Percentiles rank a stretch among this genome's conserved stretches.
Conservation (phyloP, 2,888 invertebrate genomes). For the Amphiduros pacificus region DNA sequence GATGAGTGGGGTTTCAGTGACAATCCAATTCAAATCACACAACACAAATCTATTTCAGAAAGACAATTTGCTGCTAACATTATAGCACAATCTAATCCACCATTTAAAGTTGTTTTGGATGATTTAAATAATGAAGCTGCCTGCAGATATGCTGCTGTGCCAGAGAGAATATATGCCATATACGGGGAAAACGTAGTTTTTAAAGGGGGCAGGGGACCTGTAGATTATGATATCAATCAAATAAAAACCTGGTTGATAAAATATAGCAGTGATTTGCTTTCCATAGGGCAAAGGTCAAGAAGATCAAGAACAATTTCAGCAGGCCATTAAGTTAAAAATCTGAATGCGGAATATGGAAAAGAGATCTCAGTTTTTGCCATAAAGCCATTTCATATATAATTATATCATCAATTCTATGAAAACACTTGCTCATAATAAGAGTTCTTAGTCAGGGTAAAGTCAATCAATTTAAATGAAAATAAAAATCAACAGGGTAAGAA, state of each 20-base stretch:
- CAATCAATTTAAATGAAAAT: too few relatives aligned
- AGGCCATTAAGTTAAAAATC: too few relatives aligned
- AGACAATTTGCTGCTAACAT: slow-evolving; percentile 37
- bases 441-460: too few relatives aligned
- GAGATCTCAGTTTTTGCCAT: too few relatives aligned
- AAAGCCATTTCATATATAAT: too few relatives aligned
- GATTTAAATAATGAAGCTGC: slow-evolving; percentile 40
- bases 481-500: too few relatives aligned
- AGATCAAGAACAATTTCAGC: too few relatives aligned
- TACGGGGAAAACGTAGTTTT: slow-evolving; percentile 38
- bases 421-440: too few relatives aligned
- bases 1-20: slow-evolving; percentile 50
- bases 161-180: slow-evolving; percentile 46
- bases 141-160: slow-evolving; percentile 38
- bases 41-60: slow-evolving; percentile 35
- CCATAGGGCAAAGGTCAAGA: too few relatives aligned
- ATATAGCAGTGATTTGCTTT: too few relatives aligned
- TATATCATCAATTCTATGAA: too few relatives aligned
- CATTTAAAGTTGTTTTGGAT: slow-evolving; percentile 41
- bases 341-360: too few relatives aligned
- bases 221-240: slow-evolving; percentile 37
- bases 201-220: slow-evolving; percentile 40
- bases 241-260: slow-evolving; percentile 25
- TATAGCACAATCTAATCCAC: slow-evolving; percentile 20
- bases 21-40: slow-evolving; percentile 29